Evolutionary conservation across 2,113 vertebrate species (phyloP), one percentile per base, ranked within the genome.

Genomic region (Spilogale gracilis): DNA sequence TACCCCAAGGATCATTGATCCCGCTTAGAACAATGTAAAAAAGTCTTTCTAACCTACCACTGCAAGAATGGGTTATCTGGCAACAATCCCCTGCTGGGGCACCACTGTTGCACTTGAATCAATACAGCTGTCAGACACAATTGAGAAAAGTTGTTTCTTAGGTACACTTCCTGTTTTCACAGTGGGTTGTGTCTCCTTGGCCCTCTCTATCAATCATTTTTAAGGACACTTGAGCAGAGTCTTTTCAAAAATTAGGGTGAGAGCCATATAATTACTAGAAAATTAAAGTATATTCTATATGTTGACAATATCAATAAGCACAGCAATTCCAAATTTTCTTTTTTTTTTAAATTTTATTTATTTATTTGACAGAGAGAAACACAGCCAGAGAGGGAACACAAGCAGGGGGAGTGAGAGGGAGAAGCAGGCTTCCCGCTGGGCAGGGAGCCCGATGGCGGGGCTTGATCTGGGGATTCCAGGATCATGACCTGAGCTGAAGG

Each of bases 21-120:
- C 76, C 58, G 79, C 30, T 95, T 74, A 92, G 48, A 16, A 94
- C 43, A 73, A 60, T 32, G 54, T 52, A 38, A 86, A 92, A 96
- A 89, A 10, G 32, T 88, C 80, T 93, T 43, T 61, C 76, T 81
- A 71, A 52, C 52, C 56, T 65, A 38, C 60, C 74, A n/a, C 20
- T 56, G 17, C 30, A 91, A 86, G 43, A 88, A 80, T 45, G 21
- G n/a, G 43, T 84, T 92, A 81, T 85, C 87, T 85, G 56, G 74
- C 81, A 96, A 92, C 16, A 83, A 38, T 74, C 25, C 25, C 52
- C 43, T 25, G 21, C 87, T 92, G 54, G 18, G 58, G 32, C 69
- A 74, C 30, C 58, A 43, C 56, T 79, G 71, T 52, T 54, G 30
- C 27, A 76, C 9, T n/a, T 50, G 32, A 94, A 94, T 96, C 90